These are phyloP conservation scores for Cerastis rubricosa DNA, from an alignment of 2,888 invertebrate species.

Conservation along the genomic window DNA sequence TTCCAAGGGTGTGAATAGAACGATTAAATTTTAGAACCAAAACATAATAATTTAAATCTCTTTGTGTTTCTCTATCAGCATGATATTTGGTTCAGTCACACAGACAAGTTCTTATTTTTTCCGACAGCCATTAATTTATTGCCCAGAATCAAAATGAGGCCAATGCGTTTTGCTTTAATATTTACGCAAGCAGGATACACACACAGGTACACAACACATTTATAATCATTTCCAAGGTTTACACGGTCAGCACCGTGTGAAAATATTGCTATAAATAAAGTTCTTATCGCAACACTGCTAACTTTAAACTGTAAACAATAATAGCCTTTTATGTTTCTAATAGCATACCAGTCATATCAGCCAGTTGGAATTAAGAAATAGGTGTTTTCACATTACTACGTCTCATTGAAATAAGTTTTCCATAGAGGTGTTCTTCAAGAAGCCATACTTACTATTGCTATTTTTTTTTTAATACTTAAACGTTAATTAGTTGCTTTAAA, in stretches of 20 bases:
- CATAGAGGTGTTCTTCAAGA: background rate
- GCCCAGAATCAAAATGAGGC: slow-evolving; percentile 27
- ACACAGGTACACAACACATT: slow-evolving; percentile 43
- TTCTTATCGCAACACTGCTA: slow-evolving; percentile 36
- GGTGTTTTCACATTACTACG: background rate
- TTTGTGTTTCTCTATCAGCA: background rate
- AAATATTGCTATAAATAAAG: slow-evolving; percentile 49
- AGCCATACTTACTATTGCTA: too few relatives aligned
- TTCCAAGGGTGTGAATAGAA: background rate
- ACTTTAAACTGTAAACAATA: slow-evolving; percentile 42
- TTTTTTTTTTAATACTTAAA: too few relatives aligned
- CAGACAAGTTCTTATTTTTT: background rate
- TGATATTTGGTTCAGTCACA: background rate
- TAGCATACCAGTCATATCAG: background rate
- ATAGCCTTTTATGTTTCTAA: slow-evolving; percentile 21
- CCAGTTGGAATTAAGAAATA: background rate
- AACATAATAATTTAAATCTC: background rate
- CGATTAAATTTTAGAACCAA: too few relatives aligned
- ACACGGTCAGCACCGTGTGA: slow-evolving; percentile 40
- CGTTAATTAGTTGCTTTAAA: too few relatives aligned
- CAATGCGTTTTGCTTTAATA: slow-evolving; percentile 32
- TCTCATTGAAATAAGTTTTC: too few relatives aligned
- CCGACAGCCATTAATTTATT: slow-evolving; percentile 13
- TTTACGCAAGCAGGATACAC: slow-evolving; percentile 54
- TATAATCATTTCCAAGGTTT: slow-evolving; percentile 55